Conservation (phyloP, 2,888 invertebrate species). For the Athalia circularis region DNA sequence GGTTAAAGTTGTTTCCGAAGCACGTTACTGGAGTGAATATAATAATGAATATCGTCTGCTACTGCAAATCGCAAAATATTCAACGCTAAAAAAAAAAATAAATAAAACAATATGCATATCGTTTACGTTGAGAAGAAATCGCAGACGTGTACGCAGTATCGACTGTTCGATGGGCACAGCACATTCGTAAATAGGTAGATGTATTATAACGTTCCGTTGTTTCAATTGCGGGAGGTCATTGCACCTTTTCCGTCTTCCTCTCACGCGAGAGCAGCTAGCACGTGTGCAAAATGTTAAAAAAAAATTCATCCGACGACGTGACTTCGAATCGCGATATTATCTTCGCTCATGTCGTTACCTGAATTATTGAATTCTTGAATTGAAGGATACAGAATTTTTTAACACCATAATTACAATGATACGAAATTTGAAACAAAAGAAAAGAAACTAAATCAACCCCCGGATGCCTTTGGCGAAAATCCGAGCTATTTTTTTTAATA, state of each 20-base stretch:
- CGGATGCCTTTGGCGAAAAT: no score
- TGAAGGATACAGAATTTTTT: no score
- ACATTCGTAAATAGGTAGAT: not conserved
- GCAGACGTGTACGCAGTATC: not conserved
- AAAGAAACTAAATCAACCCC: no score
- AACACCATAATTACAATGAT: no score
- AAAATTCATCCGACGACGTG: no score
- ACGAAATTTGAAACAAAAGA: no score
- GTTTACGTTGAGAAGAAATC: not conserved
- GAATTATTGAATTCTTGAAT: no score
- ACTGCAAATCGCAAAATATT: not conserved
- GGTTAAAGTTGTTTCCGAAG: not conserved
- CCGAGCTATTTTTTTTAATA: no score
- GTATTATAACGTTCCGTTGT: slow-evolving; percentile 2
- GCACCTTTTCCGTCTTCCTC: slow-evolving; percentile 31
- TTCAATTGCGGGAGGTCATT: slow-evolving; percentile 34
- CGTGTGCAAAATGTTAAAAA: slow-evolving; percentile 33
- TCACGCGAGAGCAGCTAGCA: slow-evolving; percentile 1
- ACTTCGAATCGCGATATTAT: no score
- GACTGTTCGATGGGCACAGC: not conserved
- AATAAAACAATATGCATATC: not conserved
- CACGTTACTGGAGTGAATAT: not conserved
- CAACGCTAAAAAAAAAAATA: not conserved
- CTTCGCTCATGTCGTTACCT: no score
- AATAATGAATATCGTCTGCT: not conserved